Evolutionary conservation across 2,113 vertebrate genomes (phyloP).

Genomic region (Coracopsis vasa): DNA sequence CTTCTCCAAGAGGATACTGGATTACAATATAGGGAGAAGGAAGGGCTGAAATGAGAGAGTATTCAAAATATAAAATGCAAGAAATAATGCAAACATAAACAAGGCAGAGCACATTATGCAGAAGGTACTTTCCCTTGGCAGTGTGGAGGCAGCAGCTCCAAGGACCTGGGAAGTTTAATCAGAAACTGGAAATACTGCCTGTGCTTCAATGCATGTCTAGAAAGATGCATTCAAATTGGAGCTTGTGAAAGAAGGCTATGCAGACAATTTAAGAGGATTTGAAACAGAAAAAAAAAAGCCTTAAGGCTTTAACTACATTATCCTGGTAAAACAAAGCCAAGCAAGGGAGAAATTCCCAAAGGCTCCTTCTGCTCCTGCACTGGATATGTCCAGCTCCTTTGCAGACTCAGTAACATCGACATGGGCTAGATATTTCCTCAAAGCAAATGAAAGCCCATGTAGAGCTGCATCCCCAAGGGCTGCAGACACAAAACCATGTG

Average conservation of each 20-base stretch:
- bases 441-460: background rate
- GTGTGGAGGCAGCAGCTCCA: background rate
- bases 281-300: background rate
- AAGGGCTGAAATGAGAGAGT: background rate
- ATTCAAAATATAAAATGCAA: background rate
- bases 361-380: background rate
- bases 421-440: background rate
- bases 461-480: background rate
- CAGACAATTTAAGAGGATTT: background rate
- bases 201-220: background rate
- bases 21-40: background rate
- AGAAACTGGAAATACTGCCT: background rate
- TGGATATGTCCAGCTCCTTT: background rate
- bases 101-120: background rate
- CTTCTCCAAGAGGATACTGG: background rate
- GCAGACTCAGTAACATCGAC: background rate
- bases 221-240: background rate
- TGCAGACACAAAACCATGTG: background rate
- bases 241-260: background rate
- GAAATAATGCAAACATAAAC: background rate
- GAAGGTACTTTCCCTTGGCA: background rate
- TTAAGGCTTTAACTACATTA: background rate
- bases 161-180: background rate
- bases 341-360: background rate
- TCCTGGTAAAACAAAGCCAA: background rate